phyloP scores from a whole-genome alignment of 1,140 invertebrate species.

The Aphis gossypii region DNA sequence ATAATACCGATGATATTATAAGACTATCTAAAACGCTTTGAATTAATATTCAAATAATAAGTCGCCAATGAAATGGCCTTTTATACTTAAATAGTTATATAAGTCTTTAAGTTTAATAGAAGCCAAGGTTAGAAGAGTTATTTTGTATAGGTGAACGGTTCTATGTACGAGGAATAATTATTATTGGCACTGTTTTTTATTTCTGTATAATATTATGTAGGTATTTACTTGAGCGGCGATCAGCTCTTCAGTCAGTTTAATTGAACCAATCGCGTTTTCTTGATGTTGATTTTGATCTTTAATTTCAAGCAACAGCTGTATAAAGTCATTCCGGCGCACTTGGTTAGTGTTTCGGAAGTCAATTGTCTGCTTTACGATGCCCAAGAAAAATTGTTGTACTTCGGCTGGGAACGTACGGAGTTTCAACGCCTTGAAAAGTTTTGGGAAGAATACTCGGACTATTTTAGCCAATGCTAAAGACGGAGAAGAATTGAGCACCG shows the following conservation, averaged over 20 bases:
- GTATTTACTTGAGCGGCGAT: slow-evolving; percentile 69
- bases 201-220: background rate
- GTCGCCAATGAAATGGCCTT: too few relatives aligned
- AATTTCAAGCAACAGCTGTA: slow-evolving; percentile 62
- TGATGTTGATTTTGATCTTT: slow-evolving; percentile 58
- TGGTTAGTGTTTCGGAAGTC: slow-evolving; percentile 65
- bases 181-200: too few relatives aligned
- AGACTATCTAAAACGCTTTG: too few relatives aligned
- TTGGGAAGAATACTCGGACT: slow-evolving; percentile 58
- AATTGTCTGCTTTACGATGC: slow-evolving; percentile 66
- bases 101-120: too few relatives aligned
- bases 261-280: background rate
- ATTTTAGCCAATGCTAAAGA: slow-evolving; percentile 61
- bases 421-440: slow-evolving; percentile 57
- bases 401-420: slow-evolving; percentile 59
- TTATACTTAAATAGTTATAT: too few relatives aligned
- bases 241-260: slow-evolving; percentile 49
- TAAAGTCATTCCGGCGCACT: slow-evolving; percentile 65
- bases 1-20: too few relatives aligned
- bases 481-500: slow-evolving; percentile 62
- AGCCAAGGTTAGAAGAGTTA: too few relatives aligned
- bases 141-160: too few relatives aligned
- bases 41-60: too few relatives aligned
- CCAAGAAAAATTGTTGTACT: slow-evolving; percentile 65
- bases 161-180: too few relatives aligned